These are phyloP conservation scores for Aspidoscelis tigris DNA, from an alignment of 2,113 vertebrate genomes.

Conservation along the genomic window DNA sequence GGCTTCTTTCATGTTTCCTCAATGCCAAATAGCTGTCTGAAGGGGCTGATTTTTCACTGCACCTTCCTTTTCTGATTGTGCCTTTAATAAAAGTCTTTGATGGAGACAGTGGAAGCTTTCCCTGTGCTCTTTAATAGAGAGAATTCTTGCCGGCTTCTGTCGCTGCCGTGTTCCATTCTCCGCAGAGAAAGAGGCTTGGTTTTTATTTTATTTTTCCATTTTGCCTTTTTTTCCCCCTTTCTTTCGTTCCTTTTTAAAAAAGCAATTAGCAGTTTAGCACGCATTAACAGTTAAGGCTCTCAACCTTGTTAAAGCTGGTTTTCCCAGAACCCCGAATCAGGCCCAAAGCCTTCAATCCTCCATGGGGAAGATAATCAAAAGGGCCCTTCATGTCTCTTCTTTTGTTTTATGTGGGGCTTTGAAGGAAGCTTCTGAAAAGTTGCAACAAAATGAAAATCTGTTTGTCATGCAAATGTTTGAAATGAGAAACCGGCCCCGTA, in stretches of 20 bases:
- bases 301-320: background rate
- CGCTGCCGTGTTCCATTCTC: background rate
- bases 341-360: rapidly evolving
- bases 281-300: background rate
- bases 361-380: rapidly evolving
- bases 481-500: rapidly evolving
- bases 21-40: slow-evolving; percentile 57
- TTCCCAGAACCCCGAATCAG: rapidly evolving
- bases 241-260: background rate
- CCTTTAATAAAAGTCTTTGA: slow-evolving; percentile 69
- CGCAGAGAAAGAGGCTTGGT: background rate
- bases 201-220: background rate
- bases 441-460: background rate
- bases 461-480: background rate
- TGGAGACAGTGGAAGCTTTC: slow-evolving; percentile 48
- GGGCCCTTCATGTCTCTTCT: background rate
- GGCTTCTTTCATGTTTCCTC: slow-evolving; percentile 70
- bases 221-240: background rate
- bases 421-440: background rate
- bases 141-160: slow-evolving; percentile 63
- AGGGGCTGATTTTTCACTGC: slow-evolving; percentile 11
- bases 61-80: slow-evolving; percentile 50
- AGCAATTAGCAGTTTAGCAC: slow-evolving; percentile 55
- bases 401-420: background rate
- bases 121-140: slow-evolving; percentile 21